These are phyloP conservation scores for Sclerodermus sp. DNA, from an alignment of 2,888 invertebrate genomes.

Conservation along the genomic window DNA sequence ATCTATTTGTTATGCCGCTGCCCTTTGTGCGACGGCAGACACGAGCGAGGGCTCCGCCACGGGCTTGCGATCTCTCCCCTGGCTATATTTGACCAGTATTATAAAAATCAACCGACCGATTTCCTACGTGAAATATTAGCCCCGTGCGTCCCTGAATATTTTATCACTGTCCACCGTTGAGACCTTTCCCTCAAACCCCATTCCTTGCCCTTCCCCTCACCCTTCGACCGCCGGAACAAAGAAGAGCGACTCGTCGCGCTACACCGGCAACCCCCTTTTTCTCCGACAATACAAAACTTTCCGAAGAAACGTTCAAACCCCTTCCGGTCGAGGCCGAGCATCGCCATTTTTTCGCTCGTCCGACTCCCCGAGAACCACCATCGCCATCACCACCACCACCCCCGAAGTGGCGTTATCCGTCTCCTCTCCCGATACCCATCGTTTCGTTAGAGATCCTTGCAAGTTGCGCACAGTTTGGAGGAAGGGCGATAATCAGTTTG, in stretches of 20 bases:
- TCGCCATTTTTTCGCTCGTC: too few species aligned
- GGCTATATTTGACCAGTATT: conserved; percentile 59
- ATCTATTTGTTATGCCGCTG: conserved; percentile 58
- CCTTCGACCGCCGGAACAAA: conserved; percentile 20
- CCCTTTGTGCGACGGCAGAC: conserved; percentile 52
- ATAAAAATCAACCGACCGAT: conserved; percentile 59
- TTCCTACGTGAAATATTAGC: conserved; percentile 57
- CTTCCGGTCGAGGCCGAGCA: too few species aligned
- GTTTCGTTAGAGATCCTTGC: too few species aligned
- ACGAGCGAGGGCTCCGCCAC: conserved; percentile 36
- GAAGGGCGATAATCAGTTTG: too few species aligned
- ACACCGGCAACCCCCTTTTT: conserved; percentile 9
- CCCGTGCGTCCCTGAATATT: conserved; percentile 56
- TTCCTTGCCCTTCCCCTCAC: conserved; percentile 20
- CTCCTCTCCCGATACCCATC: too few species aligned
- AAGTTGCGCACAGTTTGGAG: neutral
- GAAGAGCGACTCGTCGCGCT: neutral
- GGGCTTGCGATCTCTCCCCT: conserved; percentile 43
- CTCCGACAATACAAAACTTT: neutral
- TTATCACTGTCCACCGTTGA: conserved; percentile 52
- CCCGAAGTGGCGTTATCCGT: too few species aligned
- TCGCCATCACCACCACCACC: too few species aligned
- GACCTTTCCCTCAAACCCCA: conserved; percentile 14
- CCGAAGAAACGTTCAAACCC: too few species aligned
- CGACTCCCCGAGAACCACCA: too few species aligned